Percentiles rank a stretch among this genome's conserved stretches.
Evolutionary conservation across 2,888 invertebrate genomes (phyloP).

Genomic region (Brachypterus glaber): DNA sequence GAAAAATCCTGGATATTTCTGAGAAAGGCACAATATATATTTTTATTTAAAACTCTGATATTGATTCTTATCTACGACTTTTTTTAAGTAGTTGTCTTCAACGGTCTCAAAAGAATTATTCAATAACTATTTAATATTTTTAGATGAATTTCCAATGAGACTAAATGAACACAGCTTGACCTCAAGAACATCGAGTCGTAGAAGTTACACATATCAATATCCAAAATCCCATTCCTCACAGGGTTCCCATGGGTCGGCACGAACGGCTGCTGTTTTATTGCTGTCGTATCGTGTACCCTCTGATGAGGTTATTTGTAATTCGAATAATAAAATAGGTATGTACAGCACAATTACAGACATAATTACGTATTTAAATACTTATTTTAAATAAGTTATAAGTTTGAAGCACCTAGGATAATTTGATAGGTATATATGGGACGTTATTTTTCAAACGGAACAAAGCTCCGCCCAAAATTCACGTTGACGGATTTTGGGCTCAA

Average conservation of each 20-base stretch:
- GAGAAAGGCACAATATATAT: too few species aligned
- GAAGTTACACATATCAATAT: conserved; percentile 32
- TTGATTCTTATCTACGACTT: too few species aligned
- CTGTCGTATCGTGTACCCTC: conserved; percentile 64
- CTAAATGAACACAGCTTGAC: conserved; percentile 43
- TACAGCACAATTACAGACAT: background rate
- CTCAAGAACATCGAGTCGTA: conserved; percentile 42
- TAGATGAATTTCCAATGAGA: conserved; percentile 42
- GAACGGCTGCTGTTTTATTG: conserved; percentile 89
- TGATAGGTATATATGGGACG: too few species aligned
- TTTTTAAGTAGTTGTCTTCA: too few species aligned
- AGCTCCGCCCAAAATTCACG: too few species aligned
- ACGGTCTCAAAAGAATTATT: too few species aligned
- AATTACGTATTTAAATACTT: background rate
- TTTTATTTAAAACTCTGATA: too few species aligned
- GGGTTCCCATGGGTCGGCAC: conserved; percentile 37
- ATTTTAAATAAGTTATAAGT: background rate
- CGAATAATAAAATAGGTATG: background rate
- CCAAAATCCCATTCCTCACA: background rate
- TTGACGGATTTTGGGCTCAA: too few species aligned
- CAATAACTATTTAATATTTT: too few species aligned
- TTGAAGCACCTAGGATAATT: background rate
- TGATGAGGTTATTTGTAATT: conserved; percentile 8
- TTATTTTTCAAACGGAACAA: too few species aligned
- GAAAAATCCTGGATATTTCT: too few species aligned